Conservation (phyloP, 2,888 invertebrate species). For the Noctua pronuba region DNA sequence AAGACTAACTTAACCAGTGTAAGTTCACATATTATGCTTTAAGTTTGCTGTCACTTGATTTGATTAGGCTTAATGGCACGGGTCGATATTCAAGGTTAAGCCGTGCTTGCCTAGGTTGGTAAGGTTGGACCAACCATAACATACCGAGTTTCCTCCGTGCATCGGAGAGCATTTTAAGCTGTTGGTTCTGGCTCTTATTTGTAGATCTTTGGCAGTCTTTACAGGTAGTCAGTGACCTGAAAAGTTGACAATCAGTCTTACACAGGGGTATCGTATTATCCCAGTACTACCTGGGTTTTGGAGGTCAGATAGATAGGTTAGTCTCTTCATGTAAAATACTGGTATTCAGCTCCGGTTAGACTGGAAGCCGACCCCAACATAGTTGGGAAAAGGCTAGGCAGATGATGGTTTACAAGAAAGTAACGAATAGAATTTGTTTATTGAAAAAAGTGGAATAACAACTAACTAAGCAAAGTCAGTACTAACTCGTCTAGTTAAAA, state of each 20-base stretch:
- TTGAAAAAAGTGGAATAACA: background rate
- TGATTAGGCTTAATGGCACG: slow-evolving; percentile 7
- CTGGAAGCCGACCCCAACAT: background rate
- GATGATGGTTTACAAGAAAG: background rate
- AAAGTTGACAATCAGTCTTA: background rate
- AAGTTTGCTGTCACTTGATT: slow-evolving; percentile 12
- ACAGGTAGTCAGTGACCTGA: background rate
- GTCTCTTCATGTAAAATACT: background rate
- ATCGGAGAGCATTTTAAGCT: too few relatives aligned
- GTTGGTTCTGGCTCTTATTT: background rate
- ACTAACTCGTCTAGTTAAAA: slow-evolving; percentile 28
- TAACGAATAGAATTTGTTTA: background rate
- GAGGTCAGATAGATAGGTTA: too few relatives aligned
- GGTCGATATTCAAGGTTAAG: background rate
- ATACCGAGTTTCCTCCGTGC: background rate
- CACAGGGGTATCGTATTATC: too few relatives aligned
- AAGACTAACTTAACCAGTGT: slow-evolving; percentile 12
- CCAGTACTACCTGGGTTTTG: too few relatives aligned
- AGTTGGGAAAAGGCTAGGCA: background rate
- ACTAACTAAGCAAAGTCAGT: background rate
- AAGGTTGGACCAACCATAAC: background rate
- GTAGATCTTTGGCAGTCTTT: background rate
- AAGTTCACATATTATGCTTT: slow-evolving; percentile 15
- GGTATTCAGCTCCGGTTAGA: background rate
- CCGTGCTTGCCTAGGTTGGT: background rate